A percentile compares a stretch with the other conserved stretches of the same genome.
Conservation (phyloP, 2,113 vertebrate species). For the Tinamus guttatus region DNA sequence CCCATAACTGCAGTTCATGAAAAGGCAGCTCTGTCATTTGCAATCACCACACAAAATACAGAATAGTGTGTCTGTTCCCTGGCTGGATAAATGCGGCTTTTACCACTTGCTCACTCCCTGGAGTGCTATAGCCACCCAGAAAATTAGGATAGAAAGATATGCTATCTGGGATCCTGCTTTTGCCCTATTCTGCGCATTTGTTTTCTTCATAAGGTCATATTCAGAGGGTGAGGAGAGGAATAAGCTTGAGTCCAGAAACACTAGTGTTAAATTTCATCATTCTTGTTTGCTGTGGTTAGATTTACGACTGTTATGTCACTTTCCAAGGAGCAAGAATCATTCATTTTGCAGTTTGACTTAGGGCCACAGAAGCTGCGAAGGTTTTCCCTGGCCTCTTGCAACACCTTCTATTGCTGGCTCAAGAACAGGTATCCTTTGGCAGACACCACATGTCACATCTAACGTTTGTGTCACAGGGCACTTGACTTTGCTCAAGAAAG, state of each 20-base stretch:
- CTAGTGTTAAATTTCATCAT: not conserved
- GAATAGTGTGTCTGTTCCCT: not conserved
- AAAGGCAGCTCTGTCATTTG: constrained; percentile 56
- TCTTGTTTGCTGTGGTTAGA: not conserved
- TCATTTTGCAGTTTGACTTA: not conserved
- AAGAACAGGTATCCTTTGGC: not conserved
- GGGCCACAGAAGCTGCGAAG: not conserved
- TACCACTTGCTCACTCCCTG: not conserved
- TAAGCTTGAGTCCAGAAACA: not conserved
- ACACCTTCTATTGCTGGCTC: not conserved
- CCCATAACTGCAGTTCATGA: constrained; percentile 42
- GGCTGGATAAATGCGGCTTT: not conserved
- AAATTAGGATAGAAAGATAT: not conserved
- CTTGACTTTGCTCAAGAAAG: not conserved
- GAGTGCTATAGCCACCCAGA: not conserved
- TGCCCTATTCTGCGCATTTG: not conserved
- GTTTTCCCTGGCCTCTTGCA: not conserved
- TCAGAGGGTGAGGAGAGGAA: accelerated
- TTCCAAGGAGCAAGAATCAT: not conserved
- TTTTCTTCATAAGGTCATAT: not conserved
- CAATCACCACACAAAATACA: constrained; percentile 18
- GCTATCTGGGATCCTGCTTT: not conserved
- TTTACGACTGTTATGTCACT: not conserved
- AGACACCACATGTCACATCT: not conserved
- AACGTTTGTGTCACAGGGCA: not conserved